Percentiles rank a stretch among this genome's conserved stretches.
Evolutionary conservation across 2,888 invertebrate species (phyloP).

Genomic region (Leptinotarsa rubiginosa): DNA sequence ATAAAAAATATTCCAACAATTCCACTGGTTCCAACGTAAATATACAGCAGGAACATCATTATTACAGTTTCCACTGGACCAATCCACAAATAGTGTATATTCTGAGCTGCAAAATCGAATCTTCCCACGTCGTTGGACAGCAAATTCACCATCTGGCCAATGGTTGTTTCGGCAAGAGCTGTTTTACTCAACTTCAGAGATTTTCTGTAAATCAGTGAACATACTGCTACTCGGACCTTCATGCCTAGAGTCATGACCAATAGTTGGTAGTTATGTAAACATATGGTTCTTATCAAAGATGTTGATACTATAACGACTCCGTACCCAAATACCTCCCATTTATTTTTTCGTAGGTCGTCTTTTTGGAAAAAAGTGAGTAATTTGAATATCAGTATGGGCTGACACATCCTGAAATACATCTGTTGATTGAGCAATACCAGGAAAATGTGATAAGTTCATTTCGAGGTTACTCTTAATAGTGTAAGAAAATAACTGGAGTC

Average conservation of each 20-base stretch:
- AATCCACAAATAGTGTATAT: constrained; percentile 83
- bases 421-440: too few species aligned
- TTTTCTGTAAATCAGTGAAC: constrained; percentile 81
- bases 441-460: too few species aligned
- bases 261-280: constrained; percentile 84
- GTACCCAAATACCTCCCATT: constrained; percentile 78
- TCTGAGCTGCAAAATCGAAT: constrained; percentile 83
- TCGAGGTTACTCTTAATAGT: too few species aligned
- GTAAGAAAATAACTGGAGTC: too few species aligned
- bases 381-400: constrained; percentile 57
- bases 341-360: constrained; percentile 59
- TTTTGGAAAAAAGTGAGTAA: constrained; percentile 73
- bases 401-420: constrained; percentile 50
- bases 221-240: constrained; percentile 84
- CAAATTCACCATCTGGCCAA: constrained; percentile 54
- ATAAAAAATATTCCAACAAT: constrained; percentile 64
- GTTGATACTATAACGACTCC: constrained; percentile 75
- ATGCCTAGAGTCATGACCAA: constrained; percentile 84
- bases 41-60: constrained; percentile 69
- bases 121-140: constrained; percentile 72
- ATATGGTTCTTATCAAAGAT: constrained; percentile 67
- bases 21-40: constrained; percentile 62
- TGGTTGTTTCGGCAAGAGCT: constrained; percentile 49
- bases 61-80: constrained; percentile 74
- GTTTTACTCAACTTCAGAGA: constrained; percentile 49